A percentile compares a stretch with the other conserved stretches of the same genome.
Evolutionary conservation across 2,113 vertebrate genomes (phyloP).

Genomic region (Cololabis saira): DNA sequence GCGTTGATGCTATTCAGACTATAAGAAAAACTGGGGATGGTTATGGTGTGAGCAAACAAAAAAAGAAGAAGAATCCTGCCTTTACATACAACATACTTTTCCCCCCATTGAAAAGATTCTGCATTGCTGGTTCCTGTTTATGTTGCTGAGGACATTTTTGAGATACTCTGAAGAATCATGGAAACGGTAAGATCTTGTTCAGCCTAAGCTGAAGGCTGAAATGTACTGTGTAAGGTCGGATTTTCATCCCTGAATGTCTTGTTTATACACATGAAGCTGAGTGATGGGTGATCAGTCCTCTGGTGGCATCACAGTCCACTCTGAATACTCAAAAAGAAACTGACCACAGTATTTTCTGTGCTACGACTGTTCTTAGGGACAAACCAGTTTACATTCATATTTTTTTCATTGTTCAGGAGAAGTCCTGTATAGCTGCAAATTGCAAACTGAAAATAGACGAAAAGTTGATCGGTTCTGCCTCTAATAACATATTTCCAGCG

Average conservation of each 20-base stretch:
- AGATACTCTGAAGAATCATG: background rate
- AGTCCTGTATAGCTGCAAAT: background rate
- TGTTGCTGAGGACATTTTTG: conserved; percentile 8
- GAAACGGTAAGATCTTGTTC: conserved; percentile 3
- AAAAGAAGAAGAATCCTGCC: conserved; percentile 10
- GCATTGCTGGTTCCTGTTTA: conserved; percentile 21
- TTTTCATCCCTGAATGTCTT: background rate
- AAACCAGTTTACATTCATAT: conserved; percentile 5
- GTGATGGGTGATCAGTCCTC: conserved; percentile 10
- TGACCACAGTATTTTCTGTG: background rate
- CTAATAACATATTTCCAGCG: background rate
- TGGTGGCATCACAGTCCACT: conserved; percentile 31
- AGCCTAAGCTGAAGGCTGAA: background rate
- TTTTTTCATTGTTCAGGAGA: background rate
- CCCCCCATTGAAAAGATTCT: background rate
- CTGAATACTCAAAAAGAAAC: conserved; percentile 15
- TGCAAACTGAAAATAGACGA: conserved; percentile 13
- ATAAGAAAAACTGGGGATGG: conserved; percentile 31
- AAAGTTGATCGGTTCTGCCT: conserved; percentile 9
- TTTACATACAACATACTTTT: conserved; percentile 25
- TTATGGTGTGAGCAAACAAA: conserved; percentile 28
- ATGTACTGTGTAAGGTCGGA: conserved; percentile 1
- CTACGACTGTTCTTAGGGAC: conserved; percentile 1
- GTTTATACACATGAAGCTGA: conserved; percentile 1
- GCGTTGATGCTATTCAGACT: conserved; percentile 54